Base-by-base conservation (phyloP, 2,888 invertebrate species). In the Papilio gigon region DNA sequence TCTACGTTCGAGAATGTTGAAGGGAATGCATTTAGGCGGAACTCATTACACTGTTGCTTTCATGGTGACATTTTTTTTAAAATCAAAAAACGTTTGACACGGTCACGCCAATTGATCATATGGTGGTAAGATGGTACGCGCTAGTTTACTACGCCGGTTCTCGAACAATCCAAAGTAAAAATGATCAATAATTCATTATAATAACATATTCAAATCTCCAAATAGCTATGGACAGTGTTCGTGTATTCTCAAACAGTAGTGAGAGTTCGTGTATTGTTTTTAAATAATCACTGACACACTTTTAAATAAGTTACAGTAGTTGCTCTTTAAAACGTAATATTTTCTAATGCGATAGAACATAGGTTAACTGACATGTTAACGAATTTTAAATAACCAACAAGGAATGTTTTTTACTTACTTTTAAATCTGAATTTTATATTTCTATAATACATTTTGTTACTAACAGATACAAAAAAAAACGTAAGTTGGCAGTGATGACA, bases 211-310 rank as follows among this genome's bases (percentile, higher is more conserved):
- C 40, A 40, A 40, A 40, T 17, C 5, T 40, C 40, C 6, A n/a
- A n/a, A 40, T 40, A n/a, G 40, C 6, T n/a, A 17, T 6, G n/a
- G n/a, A 17, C 2, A 4, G 20, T 44, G 44, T 44, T 44, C 8
- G 20, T 22, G 22, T 59, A 37, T 59, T 59, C 59, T 2, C n/a
- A 59, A 37, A 37, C 35, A 20, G 37, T 35, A 37, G 59, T 37
- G 37, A 59, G 22, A 14, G 33, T 59, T 59, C 12, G 22, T 30
- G 53, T 56, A 53, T 56, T 56, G 27, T 56, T 56, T 60, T 59
- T 20, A 40, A 60, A 40, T 40, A 40, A 40, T 25, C 60, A 14
- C n/a, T 40, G 60, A 60, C 60, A 40, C 40, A 62, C 44, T 44
- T 44, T 12, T 37, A 9, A 59, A 37, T 37, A 59, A 37, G 22